Evolutionary conservation across 2,888 invertebrate genomes (phyloP).

Genomic region (Scaptomyza parva): DNA sequence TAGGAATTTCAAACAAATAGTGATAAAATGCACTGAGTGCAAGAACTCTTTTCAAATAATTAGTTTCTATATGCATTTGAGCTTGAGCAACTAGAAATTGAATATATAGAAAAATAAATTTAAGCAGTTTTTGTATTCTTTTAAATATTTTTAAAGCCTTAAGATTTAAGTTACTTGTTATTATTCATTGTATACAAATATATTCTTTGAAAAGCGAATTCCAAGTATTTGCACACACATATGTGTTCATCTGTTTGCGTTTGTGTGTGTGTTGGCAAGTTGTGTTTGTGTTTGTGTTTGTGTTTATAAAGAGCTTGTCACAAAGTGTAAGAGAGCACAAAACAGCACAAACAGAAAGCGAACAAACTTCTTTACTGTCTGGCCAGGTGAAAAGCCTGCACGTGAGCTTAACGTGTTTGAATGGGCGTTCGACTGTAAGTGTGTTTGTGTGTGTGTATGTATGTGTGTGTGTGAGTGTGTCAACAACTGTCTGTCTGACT

Average conservation of each 20-base stretch:
- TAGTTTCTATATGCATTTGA: background rate
- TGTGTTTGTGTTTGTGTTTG: slow-evolving; percentile 22
- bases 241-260: background rate
- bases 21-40: background rate
- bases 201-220: slow-evolving; percentile 6
- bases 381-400: slow-evolving; percentile 56
- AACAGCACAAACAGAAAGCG: slow-evolving; percentile 30
- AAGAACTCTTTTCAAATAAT: background rate
- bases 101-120: background rate
- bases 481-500: slow-evolving; percentile 52
- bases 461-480: slow-evolving; percentile 40
- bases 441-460: slow-evolving; percentile 25
- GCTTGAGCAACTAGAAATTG: background rate
- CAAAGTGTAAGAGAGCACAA: slow-evolving; percentile 34
- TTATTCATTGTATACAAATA: too few species aligned
- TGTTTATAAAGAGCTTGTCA: slow-evolving; percentile 33
- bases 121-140: too few species aligned
- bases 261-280: background rate
- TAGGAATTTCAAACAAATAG: slow-evolving; percentile 1
- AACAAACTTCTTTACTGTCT: slow-evolving; percentile 48
- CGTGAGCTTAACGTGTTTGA: slow-evolving; percentile 35
- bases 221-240: slow-evolving; percentile 17
- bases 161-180: background rate
- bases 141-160: background rate
- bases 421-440: slow-evolving; percentile 1